Conservation (phyloP, 1,140 invertebrate species). For the Palaemon carinicauda region DNA sequence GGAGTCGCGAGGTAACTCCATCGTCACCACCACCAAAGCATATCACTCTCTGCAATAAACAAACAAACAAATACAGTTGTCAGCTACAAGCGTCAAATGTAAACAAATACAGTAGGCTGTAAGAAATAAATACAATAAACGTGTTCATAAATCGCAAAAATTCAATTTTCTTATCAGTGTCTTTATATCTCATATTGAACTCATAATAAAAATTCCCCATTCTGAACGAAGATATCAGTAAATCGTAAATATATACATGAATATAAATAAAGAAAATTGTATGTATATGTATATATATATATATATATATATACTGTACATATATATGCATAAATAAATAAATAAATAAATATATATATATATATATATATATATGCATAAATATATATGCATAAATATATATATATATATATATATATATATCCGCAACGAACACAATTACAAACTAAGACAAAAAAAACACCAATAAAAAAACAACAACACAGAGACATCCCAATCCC, state of each 20-base stretch:
- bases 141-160: too few species aligned
- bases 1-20: slow-evolving; percentile 51
- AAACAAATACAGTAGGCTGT: background rate
- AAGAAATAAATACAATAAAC: too few species aligned
- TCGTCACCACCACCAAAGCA: slow-evolving; percentile 41
- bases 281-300: background rate
- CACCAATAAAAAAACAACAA: too few species aligned
- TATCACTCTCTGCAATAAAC: slow-evolving; percentile 17
- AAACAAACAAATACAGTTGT: background rate
- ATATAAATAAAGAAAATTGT: background rate
- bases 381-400: background rate
- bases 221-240: too few species aligned
- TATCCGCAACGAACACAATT: too few species aligned
- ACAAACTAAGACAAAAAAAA: too few species aligned
- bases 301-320: background rate
- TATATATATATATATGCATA: background rate
- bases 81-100: background rate
- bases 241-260: background rate
- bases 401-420: background rate
- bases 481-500: too few species aligned
- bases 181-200: too few species aligned
- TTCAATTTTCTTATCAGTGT: too few species aligned
- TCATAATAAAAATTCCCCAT: too few species aligned
- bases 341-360: background rate
- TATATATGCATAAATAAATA: background rate